These are phyloP conservation scores for Mesorhabditis belari DNA, from an alignment of 2,888 invertebrate genomes.

Conservation along the genomic window DNA sequence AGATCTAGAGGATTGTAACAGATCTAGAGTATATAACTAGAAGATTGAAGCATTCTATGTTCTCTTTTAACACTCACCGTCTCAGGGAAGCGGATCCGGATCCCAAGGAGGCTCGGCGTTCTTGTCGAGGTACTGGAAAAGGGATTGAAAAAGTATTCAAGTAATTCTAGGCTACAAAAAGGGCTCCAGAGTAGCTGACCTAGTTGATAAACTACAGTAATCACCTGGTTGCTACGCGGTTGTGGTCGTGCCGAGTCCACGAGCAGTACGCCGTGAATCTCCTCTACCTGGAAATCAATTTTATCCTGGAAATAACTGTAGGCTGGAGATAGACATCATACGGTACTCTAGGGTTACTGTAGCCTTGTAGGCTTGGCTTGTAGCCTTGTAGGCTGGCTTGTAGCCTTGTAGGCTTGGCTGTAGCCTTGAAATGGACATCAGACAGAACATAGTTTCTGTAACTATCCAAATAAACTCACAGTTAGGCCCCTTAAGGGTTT, in stretches of 20 bases:
- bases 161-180: too few species aligned
- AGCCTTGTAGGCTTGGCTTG: too few species aligned
- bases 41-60: too few species aligned
- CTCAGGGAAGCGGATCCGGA: constrained; percentile 29
- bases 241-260: not conserved
- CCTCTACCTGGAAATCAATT: not conserved
- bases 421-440: not conserved
- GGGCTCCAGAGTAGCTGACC: too few species aligned
- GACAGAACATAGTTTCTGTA: not conserved
- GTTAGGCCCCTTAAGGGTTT: constrained; percentile 22
- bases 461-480: not conserved
- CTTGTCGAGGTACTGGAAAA: constrained; percentile 37
- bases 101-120: constrained; percentile 44
- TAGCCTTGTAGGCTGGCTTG: too few species aligned
- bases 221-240: not conserved
- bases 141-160: too few species aligned
- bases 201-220: too few species aligned
- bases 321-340: not conserved
- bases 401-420: too few species aligned
- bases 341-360: too few species aligned
- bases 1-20: too few species aligned
- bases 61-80: not conserved
- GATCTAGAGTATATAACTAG: too few species aligned
- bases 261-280: not conserved
- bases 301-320: not conserved